Evolutionary conservation across 2,113 vertebrate species (phyloP).

Genomic region (Lipotes vexillifer): DNA sequence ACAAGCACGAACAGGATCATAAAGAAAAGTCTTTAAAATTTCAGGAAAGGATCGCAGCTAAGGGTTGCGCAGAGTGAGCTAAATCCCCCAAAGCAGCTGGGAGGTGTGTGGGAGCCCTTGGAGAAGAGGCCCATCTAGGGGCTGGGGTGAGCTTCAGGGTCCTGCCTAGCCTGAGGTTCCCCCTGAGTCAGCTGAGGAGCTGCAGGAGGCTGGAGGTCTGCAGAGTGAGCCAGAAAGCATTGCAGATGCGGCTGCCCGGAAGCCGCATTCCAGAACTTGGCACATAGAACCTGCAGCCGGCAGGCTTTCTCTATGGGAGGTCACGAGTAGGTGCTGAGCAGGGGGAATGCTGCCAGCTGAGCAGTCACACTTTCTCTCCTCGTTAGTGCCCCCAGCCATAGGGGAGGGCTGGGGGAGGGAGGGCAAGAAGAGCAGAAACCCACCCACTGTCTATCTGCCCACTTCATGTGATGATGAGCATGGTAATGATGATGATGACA

Average conservation of each 20-base stretch:
- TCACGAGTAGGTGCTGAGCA: neutral
- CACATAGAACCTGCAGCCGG: neutral
- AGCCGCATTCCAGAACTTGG: neutral
- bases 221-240: neutral
- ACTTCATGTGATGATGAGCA: neutral
- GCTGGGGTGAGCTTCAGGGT: neutral
- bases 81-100: accelerated
- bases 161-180: neutral
- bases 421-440: neutral
- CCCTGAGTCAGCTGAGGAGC: neutral
- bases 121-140: neutral
- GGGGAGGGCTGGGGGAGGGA: neutral
- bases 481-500: neutral
- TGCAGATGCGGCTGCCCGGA: neutral
- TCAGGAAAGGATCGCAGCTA: neutral
- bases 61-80: neutral
- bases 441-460: neutral
- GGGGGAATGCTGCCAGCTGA: neutral
- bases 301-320: neutral
- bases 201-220: neutral
- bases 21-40: neutral
- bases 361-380: neutral
- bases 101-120: neutral
- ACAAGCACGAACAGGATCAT: accelerated
- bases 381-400: neutral